A percentile compares a stretch with the other conserved stretches of the same genome.
These are phyloP conservation scores for Cerastis leucographa DNA, from an alignment of 2,888 invertebrate species.

Conservation along the genomic window DNA sequence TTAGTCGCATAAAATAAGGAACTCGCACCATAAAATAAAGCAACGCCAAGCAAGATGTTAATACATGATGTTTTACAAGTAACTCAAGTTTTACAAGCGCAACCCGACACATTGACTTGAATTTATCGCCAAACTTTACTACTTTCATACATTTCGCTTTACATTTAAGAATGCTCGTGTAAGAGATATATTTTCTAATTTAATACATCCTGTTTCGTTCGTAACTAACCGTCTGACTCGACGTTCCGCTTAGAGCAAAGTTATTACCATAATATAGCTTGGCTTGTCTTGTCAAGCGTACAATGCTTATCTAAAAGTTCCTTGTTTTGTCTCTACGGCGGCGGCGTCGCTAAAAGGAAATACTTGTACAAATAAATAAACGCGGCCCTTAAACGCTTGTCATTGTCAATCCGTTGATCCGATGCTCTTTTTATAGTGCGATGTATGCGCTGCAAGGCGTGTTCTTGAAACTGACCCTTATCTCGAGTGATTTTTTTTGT, in stretches of 20 bases:
- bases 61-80: conserved; percentile 66
- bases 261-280: conserved; percentile 86
- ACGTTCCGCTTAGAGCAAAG: conserved; percentile 78
- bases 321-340: conserved; percentile 85
- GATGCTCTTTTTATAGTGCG: conserved; percentile 86
- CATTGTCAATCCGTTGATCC: conserved; percentile 89
- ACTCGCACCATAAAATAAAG: conserved; percentile 51
- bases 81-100: conserved; percentile 65
- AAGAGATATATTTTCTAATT: conserved; percentile 80
- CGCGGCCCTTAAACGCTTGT: conserved; percentile 88
- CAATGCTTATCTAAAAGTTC: conserved; percentile 88
- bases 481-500: conserved; percentile 86
- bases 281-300: conserved; percentile 76
- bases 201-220: conserved; percentile 81
- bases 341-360: conserved; percentile 89
- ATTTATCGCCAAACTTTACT: conserved; percentile 68
- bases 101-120: conserved; percentile 57
- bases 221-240: conserved; percentile 76
- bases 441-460: conserved; percentile 82
- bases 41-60: conserved; percentile 53
- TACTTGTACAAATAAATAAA: conserved; percentile 90
- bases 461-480: conserved; percentile 89
- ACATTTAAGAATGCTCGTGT: conserved; percentile 66
- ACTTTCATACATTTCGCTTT: conserved; percentile 65
- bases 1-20: conserved; percentile 54